Evolutionary conservation across 2,888 invertebrate genomes (phyloP), one percentile per base, ranked within the genome.

Genomic region (Trachelus iudaicus): DNA sequence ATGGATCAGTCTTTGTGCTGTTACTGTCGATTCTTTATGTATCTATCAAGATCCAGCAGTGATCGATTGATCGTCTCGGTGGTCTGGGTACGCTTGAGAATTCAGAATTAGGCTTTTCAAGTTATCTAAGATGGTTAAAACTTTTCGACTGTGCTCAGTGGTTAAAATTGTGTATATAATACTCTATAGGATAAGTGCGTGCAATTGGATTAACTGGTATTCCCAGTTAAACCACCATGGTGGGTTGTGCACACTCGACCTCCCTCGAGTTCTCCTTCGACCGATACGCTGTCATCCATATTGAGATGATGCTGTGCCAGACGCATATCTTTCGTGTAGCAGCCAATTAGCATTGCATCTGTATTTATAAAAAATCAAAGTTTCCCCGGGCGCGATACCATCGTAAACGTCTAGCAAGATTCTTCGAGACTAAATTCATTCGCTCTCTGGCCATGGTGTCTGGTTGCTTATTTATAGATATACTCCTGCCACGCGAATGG

Each of bases 321-420:
- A 56, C 56, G 23, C 56, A 56, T 56, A 56, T 56, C 56, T 56
- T 56, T 56, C 56, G 71, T 11, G 81, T 79, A 81, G 81, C 84
- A 83, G 83, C 84, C 86, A 86, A 87, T 87, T 85, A 87, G 86
- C 87, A 85, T 87, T 79, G 85, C 85, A 84, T 86, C 84, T 85
- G 83, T 87, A 85, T 86, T 86, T 87, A 86, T 87, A 85, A 85
- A 87, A 87, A 87, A 87, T 87, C 86, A 83, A 85, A 86, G 86
- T 85, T 82, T 75, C 73, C 34, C 69, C 11, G 56, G 4, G 37
- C 1, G 34, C 69, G 82, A 82, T 82, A 79, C 75, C 73, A 82
- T 82, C 81, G 76, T 77, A 76, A 80, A 81, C 73, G 79, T 78
- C 79, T 69, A 68, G n/a, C 76, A 31, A 33, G 68, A 76, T n/a